Base-by-base conservation (phyloP, 2,113 vertebrate genomes). In the Neomonachus schauinslandi region DNA sequence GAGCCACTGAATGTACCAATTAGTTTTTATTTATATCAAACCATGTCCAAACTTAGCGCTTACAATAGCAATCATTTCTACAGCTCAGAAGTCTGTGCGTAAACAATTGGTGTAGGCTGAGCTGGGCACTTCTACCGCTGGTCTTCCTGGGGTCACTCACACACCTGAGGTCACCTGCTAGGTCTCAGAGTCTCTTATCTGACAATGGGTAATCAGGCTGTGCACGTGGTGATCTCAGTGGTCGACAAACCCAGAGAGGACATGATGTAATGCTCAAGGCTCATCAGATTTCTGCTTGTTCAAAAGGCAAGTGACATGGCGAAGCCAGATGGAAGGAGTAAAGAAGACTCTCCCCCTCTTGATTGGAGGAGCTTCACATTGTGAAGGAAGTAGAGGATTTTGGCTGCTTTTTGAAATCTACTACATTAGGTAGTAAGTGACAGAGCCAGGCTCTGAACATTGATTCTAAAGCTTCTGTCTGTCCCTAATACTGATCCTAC, bases 21-120 rank as follows among this genome's bases (percentile, higher is more conserved):
- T 83, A 80, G n/a, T 10, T 89, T 93, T 91, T 61, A 15, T 83
- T 94, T 94, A 14, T 55, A 61, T 28, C 21, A 87, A 87, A 88
- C 19, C 7, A 59, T 2, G 1, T 49, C 9, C n/a, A 61, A 67
- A 63, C 36, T 36, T 55, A 46, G n/a, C 2, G 4, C 19, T 80
- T 81, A 91, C 26, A 28, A 67, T 0, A 24, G 24, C 18, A 39
- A 10, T 16, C 3, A 18, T 61, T 92, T 65, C 4, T 49, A 86
- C 8, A 39, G 28, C 31, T 85, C 36, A 18, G 51, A 57, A 55
- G 31, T 28, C 9, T 69, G 33, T 77, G 8, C 7, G 46, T 69
- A 33, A 80, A 53, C 31, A 22, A 0, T 2, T 16, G 4, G 13
- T 19, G 11, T 61, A 22, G 69, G 19, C 33, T 80, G 13, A 26